A percentile compares a stretch with the other conserved stretches of the same genome.
phyloP scores from a whole-genome alignment of 2,113 vertebrate genomes.

The Columba janthina region DNA sequence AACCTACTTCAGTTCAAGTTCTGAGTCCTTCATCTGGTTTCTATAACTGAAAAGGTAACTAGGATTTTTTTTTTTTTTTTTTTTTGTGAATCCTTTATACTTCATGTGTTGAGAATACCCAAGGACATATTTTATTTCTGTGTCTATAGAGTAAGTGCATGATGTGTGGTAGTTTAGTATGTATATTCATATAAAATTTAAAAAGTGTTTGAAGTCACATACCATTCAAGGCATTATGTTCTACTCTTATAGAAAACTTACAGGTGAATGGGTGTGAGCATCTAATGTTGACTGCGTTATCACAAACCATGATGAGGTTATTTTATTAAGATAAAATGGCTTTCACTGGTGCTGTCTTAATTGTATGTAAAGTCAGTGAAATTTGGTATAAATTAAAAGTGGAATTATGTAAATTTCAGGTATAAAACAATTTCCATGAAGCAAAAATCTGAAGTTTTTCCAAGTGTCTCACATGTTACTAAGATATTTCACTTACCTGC shows the following conservation, averaged over 20 bases:
- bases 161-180: neutral
- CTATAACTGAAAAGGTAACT: neutral
- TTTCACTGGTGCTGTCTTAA: neutral
- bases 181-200: neutral
- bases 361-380: neutral
- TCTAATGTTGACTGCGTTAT: neutral
- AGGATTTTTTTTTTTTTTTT: neutral
- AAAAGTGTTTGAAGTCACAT: neutral
- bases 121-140: slow-evolving; percentile 39
- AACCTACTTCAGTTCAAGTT: neutral
- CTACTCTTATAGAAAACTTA: neutral
- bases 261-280: neutral
- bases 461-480: neutral
- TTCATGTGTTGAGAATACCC: neutral
- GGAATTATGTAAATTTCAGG: neutral
- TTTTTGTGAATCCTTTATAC: neutral
- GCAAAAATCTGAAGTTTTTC: neutral
- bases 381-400: neutral
- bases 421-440: neutral
- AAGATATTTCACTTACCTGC: neutral
- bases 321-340: neutral
- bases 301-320: neutral
- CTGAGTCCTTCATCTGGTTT: neutral
- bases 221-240: neutral
- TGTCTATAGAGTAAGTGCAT: neutral